Conservation (phyloP, 2,113 vertebrate species). For the Herpetotheres cachinnans region DNA sequence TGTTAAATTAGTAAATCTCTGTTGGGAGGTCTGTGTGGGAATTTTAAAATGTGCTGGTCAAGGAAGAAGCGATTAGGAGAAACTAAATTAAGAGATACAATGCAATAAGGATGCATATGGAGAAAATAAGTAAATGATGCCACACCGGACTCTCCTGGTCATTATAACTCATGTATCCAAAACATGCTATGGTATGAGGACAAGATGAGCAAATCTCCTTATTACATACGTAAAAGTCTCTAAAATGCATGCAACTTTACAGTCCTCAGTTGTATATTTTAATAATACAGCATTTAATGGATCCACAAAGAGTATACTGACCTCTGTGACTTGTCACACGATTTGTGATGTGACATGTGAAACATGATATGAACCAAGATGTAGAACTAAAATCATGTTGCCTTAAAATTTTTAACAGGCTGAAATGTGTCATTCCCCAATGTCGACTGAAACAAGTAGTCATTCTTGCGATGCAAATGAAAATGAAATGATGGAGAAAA, state of each 20-base stretch:
- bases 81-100: not conserved
- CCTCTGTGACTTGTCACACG: not conserved
- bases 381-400: not conserved
- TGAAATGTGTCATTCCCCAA: slow-evolving; percentile 36
- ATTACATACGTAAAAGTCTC: not conserved
- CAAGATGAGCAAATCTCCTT: not conserved
- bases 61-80: not conserved
- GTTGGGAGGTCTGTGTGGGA: not conserved
- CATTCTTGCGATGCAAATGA: slow-evolving; percentile 37
- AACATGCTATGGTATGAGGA: not conserved
- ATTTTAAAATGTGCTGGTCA: not conserved
- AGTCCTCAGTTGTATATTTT: not conserved
- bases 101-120: not conserved
- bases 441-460: slow-evolving; percentile 8
- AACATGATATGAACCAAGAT: not conserved
- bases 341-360: not conserved
- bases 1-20: not conserved
- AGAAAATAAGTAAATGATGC: not conserved
- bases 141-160: too few species aligned
- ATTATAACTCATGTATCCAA: not conserved
- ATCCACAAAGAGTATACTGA: not conserved
- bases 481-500: slow-evolving; percentile 54
- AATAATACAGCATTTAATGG: not conserved
- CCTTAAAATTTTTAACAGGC: slow-evolving; percentile 55
- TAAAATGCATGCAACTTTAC: not conserved